Conservation (phyloP, 1,140 invertebrate genomes). For the Zaprionus ornatus region DNA sequence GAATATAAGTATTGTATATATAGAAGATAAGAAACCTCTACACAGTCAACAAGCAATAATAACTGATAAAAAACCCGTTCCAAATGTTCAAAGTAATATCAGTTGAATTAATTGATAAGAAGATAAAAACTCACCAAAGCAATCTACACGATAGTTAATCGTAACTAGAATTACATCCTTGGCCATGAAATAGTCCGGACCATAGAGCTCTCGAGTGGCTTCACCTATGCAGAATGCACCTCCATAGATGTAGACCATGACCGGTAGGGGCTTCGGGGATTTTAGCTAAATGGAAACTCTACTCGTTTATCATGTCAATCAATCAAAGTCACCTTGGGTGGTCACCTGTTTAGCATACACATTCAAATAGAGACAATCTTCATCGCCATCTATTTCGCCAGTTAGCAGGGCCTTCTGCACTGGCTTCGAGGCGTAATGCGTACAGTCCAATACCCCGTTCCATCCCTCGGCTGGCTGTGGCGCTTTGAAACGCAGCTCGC, state of each 20-base stretch:
- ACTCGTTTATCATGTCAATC: slow-evolving; percentile 6
- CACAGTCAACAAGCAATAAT: not conserved
- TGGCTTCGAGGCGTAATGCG: slow-evolving; percentile 53
- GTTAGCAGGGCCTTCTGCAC: slow-evolving; percentile 58
- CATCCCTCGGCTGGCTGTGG: slow-evolving; percentile 61
- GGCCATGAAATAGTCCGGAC: slow-evolving; percentile 86
- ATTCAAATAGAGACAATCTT: slow-evolving; percentile 84
- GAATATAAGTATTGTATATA: too few relatives aligned
- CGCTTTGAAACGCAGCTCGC: slow-evolving; percentile 86
- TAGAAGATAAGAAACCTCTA: slow-evolving; percentile 16
- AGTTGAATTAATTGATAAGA: not conserved
- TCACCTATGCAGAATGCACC: slow-evolving; percentile 87
- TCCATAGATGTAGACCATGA: slow-evolving; percentile 90
- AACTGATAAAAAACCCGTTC: not conserved
- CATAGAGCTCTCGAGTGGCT: slow-evolving; percentile 83
- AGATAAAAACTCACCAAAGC: slow-evolving; percentile 83
- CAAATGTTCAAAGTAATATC: not conserved
- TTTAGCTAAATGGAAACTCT: slow-evolving; percentile 30
- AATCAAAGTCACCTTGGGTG: slow-evolving; percentile 8
- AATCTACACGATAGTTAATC: slow-evolving; percentile 89
- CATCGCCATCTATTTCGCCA: slow-evolving; percentile 65
- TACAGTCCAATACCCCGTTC: slow-evolving; percentile 69
- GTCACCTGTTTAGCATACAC: slow-evolving; percentile 75
- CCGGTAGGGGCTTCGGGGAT: slow-evolving; percentile 84
- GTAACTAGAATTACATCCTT: slow-evolving; percentile 88